Percentiles rank a stretch among this genome's conserved stretches.
Evolutionary conservation across 2,113 vertebrate genomes (phyloP).

Genomic region (Deroptyus accipitrinus): DNA sequence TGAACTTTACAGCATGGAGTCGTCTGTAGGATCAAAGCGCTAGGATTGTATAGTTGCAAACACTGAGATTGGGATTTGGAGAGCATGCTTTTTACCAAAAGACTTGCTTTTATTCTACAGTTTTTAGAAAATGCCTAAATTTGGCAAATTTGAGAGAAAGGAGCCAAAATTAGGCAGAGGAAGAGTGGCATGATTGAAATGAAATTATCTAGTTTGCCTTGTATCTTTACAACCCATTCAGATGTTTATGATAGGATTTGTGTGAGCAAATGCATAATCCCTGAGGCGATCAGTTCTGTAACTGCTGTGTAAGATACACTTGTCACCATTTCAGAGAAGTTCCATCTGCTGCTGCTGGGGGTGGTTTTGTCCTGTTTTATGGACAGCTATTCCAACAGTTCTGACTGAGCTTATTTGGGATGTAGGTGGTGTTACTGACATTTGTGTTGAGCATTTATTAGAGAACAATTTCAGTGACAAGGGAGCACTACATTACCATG

Average conservation of each 20-base stretch:
- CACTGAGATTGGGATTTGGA: background rate
- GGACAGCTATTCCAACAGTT: background rate
- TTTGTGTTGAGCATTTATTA: background rate
- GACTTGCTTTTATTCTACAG: background rate
- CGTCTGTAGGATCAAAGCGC: background rate
- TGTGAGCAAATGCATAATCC: background rate
- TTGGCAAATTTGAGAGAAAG: background rate
- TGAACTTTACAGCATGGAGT: background rate
- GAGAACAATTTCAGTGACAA: background rate
- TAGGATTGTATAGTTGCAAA: background rate
- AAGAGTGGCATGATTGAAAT: background rate
- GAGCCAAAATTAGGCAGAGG: background rate
- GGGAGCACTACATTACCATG: background rate
- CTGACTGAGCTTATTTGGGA: background rate
- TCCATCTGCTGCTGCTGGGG: conserved; percentile 3
- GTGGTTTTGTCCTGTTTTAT: background rate
- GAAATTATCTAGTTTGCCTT: background rate
- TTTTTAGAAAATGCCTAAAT: background rate
- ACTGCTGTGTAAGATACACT: background rate
- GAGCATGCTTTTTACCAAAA: background rate
- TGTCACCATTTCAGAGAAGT: background rate
- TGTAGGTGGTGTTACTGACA: background rate
- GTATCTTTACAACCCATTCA: background rate
- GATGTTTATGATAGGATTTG: background rate
- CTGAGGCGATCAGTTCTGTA: background rate